These are phyloP conservation scores for Lasioglossum villosulum DNA, from an alignment of 2,888 invertebrate species.

Conservation along the genomic window DNA sequence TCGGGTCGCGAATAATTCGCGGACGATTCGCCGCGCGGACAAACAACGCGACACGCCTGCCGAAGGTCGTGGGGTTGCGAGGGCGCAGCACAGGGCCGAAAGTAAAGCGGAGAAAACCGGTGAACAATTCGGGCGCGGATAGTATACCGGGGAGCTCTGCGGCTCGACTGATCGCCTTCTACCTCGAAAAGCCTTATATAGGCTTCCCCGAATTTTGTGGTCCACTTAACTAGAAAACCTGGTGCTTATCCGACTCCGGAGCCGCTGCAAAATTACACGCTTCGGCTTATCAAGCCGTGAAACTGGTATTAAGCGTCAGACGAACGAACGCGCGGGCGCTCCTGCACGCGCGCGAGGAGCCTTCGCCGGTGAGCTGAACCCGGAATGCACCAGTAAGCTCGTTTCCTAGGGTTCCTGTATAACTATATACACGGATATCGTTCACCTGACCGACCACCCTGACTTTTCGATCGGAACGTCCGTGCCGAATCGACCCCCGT, in stretches of 20 bases:
- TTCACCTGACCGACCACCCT: slow-evolving; percentile 73
- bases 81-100: background rate
- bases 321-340: slow-evolving; percentile 76
- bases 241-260: slow-evolving; percentile 85
- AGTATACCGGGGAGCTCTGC: slow-evolving; percentile 76
- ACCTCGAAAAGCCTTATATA: slow-evolving; percentile 85
- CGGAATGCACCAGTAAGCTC: slow-evolving; percentile 72
- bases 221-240: slow-evolving; percentile 88
- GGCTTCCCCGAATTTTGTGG: slow-evolving; percentile 87
- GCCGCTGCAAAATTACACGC: slow-evolving; percentile 88
- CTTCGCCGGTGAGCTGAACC: slow-evolving; percentile 71
- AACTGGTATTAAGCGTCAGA: slow-evolving; percentile 83
- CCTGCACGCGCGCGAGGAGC: slow-evolving; percentile 73
- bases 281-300: slow-evolving; percentile 87
- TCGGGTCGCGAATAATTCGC: background rate
- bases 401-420: slow-evolving; percentile 72
- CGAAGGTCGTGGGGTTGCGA: background rate
- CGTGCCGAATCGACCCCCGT: slow-evolving; percentile 58
- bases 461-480: slow-evolving; percentile 69
- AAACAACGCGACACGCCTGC: background rate
- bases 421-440: slow-evolving; percentile 70
- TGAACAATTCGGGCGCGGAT: slow-evolving; percentile 58
- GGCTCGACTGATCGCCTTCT: slow-evolving; percentile 78
- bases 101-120: background rate
- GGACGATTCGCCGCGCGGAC: background rate